phyloP scores from a whole-genome alignment of 2,113 vertebrate genomes.

The Dasyurus viverrinus region DNA sequence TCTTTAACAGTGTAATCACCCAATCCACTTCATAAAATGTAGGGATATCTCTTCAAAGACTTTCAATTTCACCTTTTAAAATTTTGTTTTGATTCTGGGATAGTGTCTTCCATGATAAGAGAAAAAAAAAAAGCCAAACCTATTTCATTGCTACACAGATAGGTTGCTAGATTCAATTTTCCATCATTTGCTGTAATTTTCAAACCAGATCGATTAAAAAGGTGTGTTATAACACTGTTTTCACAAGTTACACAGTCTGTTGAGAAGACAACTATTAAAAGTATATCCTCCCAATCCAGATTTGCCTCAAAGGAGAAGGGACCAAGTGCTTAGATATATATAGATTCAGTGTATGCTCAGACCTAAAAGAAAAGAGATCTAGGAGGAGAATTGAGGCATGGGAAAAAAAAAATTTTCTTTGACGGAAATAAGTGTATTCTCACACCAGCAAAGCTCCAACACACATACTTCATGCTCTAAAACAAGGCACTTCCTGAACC shows the following conservation, averaged over 20 bases:
- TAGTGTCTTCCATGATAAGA: fast-evolving
- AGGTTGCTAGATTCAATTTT: neutral
- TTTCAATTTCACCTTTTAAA: neutral
- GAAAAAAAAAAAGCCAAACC: neutral
- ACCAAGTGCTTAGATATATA: neutral
- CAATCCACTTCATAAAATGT: neutral
- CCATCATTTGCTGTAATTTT: neutral
- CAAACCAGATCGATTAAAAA: neutral
- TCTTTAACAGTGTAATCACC: neutral
- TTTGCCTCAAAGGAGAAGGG: fast-evolving
- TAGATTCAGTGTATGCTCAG: neutral
- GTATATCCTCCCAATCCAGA: neutral
- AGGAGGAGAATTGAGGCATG: neutral
- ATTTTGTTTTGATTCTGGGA: neutral
- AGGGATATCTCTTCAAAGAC: neutral
- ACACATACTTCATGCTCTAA: neutral
- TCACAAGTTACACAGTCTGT: neutral
- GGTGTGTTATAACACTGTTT: neutral
- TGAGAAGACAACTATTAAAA: neutral
- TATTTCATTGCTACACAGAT: fast-evolving
- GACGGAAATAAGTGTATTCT: neutral
- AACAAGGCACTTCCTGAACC: constrained; percentile 47
- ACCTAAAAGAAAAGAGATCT: neutral
- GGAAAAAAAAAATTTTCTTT: neutral
- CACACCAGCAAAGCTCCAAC: neutral